Conservation (phyloP, 2,797 vertebrate genomes). For the Rhynchotus rufescens region DNA sequence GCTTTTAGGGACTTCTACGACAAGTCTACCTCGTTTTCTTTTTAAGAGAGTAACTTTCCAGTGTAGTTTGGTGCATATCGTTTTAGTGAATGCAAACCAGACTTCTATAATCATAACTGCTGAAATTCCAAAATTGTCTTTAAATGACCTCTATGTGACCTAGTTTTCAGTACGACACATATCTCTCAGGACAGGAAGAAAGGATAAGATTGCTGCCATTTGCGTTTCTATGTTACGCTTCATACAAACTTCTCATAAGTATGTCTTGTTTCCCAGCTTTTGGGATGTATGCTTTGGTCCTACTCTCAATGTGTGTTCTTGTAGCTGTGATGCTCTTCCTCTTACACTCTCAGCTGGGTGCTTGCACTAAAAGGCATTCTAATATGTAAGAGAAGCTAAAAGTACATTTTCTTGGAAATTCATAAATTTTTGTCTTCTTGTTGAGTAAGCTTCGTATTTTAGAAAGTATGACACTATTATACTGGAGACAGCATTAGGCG, state of each 20-base stretch:
- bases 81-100: background rate
- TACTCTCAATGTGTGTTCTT: background rate
- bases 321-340: background rate
- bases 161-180: background rate
- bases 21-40: background rate
- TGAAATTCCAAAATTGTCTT: background rate
- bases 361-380: background rate
- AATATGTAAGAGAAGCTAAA: background rate
- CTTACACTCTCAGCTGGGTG: background rate
- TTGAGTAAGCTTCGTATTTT: background rate
- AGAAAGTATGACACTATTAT: background rate
- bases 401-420: background rate
- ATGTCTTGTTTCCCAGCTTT: background rate
- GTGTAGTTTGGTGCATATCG: background rate
- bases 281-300: background rate
- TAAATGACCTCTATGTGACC: background rate
- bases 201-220: background rate
- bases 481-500: background rate
- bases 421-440: background rate
- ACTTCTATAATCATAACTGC: background rate
- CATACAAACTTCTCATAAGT: background rate
- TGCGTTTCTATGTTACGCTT: background rate
- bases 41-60: background rate
- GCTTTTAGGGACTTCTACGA: background rate
- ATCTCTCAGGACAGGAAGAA: background rate